A percentile compares a stretch with the other conserved stretches of the same genome.
Conservation (phyloP, 2,113 vertebrate genomes). For the Epinephelus moara region DNA sequence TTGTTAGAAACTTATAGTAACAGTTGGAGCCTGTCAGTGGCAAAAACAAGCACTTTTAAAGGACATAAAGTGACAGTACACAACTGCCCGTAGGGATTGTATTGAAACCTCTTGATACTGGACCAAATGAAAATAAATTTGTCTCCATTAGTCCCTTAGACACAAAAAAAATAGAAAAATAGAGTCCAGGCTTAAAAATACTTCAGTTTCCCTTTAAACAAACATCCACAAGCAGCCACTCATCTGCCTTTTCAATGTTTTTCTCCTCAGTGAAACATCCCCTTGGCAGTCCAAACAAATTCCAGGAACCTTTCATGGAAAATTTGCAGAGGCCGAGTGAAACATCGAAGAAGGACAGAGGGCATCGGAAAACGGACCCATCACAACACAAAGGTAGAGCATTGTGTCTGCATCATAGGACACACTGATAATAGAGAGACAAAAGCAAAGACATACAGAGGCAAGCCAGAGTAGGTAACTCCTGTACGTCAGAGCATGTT, state of each 20-base stretch:
- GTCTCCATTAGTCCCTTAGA: too few relatives aligned
- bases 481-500: background rate
- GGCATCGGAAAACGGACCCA: conserved; percentile 85
- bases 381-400: conserved; percentile 88
- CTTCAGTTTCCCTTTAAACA: background rate
- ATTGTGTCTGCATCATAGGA: background rate
- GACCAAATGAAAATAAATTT: too few relatives aligned
- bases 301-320: conserved; percentile 78
- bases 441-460: background rate
- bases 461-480: background rate
- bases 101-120: too few relatives aligned
- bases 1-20: too few relatives aligned
- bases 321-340: conserved; percentile 82
- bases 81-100: too few relatives aligned
- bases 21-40: too few relatives aligned
- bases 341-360: conserved; percentile 89
- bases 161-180: too few relatives aligned
- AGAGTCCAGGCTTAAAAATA: too few relatives aligned
- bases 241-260: conserved; percentile 35
- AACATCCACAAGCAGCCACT: background rate
- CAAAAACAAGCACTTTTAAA: too few relatives aligned
- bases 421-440: background rate
- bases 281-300: conserved; percentile 74
- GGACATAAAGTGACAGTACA: too few relatives aligned
- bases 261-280: conserved; percentile 77